Conservation (phyloP, 2,113 vertebrate genomes). For the Rhinoptilus africanus region DNA sequence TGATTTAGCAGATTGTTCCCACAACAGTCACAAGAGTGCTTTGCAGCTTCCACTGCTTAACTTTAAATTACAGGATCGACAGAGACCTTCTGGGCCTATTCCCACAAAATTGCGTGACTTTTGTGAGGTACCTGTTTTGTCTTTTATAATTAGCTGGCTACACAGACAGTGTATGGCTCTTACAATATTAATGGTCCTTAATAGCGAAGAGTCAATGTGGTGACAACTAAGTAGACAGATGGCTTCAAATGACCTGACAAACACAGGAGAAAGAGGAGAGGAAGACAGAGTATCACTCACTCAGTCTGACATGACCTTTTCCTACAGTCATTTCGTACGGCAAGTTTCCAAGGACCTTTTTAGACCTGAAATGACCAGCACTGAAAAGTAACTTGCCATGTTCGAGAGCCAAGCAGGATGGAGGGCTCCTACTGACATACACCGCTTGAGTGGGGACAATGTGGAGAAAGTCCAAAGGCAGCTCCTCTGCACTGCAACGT, state of each 20-base stretch:
- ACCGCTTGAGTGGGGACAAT: neutral
- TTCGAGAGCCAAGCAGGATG: neutral
- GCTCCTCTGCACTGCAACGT: accelerated
- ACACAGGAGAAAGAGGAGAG: neutral
- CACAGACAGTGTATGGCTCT: neutral
- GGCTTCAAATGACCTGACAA: constrained; percentile 3
- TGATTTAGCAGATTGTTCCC: neutral
- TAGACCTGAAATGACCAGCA: neutral
- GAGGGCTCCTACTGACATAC: neutral
- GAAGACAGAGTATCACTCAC: neutral
- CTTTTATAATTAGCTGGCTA: neutral
- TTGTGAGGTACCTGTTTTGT: neutral
- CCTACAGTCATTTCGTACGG: neutral
- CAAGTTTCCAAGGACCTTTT: neutral
- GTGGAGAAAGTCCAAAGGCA: neutral
- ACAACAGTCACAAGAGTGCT: accelerated
- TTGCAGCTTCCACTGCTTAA: neutral
- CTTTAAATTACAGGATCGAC: neutral
- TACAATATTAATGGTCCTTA: constrained; percentile 13
- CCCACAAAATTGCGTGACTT: neutral
- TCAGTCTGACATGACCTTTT: neutral
- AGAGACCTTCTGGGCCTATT: neutral
- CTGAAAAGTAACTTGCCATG: neutral
- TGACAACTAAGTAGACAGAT: neutral
- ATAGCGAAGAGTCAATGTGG: neutral